Conservation (phyloP, 2,113 vertebrate species). For the Sigmodon hispidus region DNA sequence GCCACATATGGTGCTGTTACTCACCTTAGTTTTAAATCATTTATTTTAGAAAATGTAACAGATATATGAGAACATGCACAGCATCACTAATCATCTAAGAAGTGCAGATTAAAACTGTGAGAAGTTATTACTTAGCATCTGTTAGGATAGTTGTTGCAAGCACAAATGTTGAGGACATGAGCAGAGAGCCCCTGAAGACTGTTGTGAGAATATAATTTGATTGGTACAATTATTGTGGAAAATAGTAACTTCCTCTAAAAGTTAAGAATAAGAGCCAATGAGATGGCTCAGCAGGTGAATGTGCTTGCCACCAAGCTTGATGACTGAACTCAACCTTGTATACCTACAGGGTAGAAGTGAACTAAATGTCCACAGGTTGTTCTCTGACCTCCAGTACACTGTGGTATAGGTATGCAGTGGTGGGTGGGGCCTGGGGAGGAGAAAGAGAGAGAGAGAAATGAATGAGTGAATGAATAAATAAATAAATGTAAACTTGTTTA, state of each 20-base stretch:
- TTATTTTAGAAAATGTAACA: neutral
- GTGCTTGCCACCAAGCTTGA: neutral
- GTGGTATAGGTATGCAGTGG: neutral
- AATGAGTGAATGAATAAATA: neutral
- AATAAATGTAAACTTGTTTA: neutral
- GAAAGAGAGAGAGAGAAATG: too few species aligned
- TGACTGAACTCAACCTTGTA: neutral
- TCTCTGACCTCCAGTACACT: neutral
- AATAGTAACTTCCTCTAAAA: neutral
- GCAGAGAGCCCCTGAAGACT: neutral
- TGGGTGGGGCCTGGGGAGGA: fast-evolving
- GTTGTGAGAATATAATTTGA: neutral
- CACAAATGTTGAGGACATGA: neutral
- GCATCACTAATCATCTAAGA: neutral
- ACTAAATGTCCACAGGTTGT: neutral
- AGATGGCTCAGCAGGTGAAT: neutral
- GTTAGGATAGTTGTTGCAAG: neutral
- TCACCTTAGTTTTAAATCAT: conserved; percentile 17
- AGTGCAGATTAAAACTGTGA: neutral
- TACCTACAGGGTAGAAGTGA: neutral
- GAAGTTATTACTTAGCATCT: neutral
- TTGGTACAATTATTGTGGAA: neutral
- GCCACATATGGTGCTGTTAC: neutral
- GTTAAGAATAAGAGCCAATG: neutral
- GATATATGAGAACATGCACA: neutral